Evolutionary conservation across 2,888 invertebrate species (phyloP), one percentile per base, ranked within the genome.

Genomic region (Agrypnus murinus): DNA sequence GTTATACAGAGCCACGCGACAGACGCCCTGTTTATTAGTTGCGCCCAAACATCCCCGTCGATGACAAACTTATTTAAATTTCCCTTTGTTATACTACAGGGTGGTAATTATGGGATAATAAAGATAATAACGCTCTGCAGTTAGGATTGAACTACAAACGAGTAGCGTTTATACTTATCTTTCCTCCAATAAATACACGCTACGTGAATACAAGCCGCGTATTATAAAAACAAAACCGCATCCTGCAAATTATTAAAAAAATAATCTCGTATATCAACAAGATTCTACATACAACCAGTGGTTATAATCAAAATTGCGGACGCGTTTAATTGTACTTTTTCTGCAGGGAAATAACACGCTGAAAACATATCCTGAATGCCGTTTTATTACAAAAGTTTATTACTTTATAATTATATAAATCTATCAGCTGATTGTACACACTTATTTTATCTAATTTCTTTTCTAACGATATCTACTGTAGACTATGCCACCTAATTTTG

Each of bases 21-120:
- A 57, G 59, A 63, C 59, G 34, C 66, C 68, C 62, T 48, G 55
- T 46, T 72, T 72, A 69, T 72, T 72, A 72, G 72, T 65, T 55
- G 43, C 59, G 50, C 64, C 46, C 17, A 65, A 48, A 36, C 58
- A 59, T 50, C 64, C 19, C n/a, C 60, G 45, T 65, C 72, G 46
- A 65, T 50, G 50, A 72, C 65, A 72, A 69, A 72, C 65, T 72
- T 72, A 57, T 65, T 64, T 67, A 65, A 65, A 65, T 69, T 69
- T 69, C 34, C 40, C 40, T 57, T 69, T 69, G 63, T 60, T 31
- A 43, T 59, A 40, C 50, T 17, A 17, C 38, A 58, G 57, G 58
- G 65, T 58, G 58, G 65, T 58, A 65, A 65, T 65, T 65, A 58
- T 19, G 15, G 58, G 19, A 65, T 58, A 57, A 65, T 65, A 65